phyloP scores from a whole-genome alignment of 2,113 vertebrate species.

The Urocynchramus pylzowi region DNA sequence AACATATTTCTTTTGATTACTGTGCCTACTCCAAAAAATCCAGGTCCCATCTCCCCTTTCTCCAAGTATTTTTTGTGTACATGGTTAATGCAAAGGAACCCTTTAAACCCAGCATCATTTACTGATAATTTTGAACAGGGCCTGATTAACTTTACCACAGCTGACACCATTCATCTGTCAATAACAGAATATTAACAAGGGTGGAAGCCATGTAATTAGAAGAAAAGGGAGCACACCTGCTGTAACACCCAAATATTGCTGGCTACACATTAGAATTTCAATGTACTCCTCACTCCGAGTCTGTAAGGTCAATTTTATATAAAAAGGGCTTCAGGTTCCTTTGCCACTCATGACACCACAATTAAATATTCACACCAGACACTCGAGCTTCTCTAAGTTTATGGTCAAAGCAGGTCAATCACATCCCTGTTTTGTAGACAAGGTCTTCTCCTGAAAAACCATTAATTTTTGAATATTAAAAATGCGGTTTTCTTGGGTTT shows the following conservation, averaged over 20 bases:
- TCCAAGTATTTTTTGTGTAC: neutral
- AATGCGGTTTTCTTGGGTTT: neutral
- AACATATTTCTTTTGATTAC: neutral
- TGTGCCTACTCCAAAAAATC: neutral
- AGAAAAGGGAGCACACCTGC: neutral
- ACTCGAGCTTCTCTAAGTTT: neutral
- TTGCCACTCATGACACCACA: neutral
- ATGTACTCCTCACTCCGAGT: accelerated
- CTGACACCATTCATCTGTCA: slow-evolving; percentile 8
- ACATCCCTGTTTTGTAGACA: neutral
- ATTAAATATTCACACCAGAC: neutral
- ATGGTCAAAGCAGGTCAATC: neutral
- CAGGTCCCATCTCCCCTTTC: neutral
- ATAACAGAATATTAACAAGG: neutral
- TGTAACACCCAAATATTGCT: neutral
- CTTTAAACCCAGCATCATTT: neutral
- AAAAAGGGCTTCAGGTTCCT: neutral
- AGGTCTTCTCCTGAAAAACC: neutral
- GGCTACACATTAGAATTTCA: neutral
- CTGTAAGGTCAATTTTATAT: neutral
- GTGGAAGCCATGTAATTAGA: neutral
- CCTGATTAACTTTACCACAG: slow-evolving; percentile 4
- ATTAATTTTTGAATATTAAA: neutral
- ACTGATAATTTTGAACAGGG: neutral
- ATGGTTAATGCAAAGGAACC: neutral